Percentiles rank a stretch among this genome's conserved stretches.
Conservation (phyloP, 2,797 vertebrate genomes). For the Pseudocheirus occidentalis region DNA sequence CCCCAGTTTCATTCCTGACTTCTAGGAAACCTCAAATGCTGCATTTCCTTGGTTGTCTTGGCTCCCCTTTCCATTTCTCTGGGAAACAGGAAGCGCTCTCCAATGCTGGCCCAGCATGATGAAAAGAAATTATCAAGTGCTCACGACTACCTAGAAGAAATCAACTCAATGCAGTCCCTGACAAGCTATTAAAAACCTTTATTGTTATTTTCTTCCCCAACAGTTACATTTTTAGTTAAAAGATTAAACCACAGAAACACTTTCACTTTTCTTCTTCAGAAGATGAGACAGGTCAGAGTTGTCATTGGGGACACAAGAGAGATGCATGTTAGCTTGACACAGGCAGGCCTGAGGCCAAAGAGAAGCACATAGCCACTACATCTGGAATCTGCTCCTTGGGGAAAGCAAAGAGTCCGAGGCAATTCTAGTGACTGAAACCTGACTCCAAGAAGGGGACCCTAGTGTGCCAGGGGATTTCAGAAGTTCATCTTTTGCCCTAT, state of each 20-base stretch:
- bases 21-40: neutral
- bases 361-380: neutral
- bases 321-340: neutral
- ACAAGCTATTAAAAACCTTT: slow-evolving; percentile 77
- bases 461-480: too few relatives aligned
- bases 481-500: neutral
- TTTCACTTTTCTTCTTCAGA: slow-evolving; percentile 62
- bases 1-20: neutral
- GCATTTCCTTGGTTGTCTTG: accelerated
- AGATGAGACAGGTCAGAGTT: slow-evolving; percentile 63
- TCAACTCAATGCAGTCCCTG: neutral
- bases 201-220: slow-evolving; percentile 53
- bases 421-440: neutral
- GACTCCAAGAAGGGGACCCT: neutral
- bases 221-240: slow-evolving; percentile 74
- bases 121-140: too few relatives aligned
- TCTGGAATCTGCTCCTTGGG: neutral
- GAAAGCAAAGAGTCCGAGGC: neutral
- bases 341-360: neutral
- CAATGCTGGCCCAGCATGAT: accelerated
- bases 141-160: neutral
- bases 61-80: neutral
- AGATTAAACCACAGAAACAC: slow-evolving; percentile 70
- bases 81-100: neutral
- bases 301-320: slow-evolving; percentile 6